Conservation (phyloP, 2,797 vertebrate species). For the Pseudomugil tenellus region DNA sequence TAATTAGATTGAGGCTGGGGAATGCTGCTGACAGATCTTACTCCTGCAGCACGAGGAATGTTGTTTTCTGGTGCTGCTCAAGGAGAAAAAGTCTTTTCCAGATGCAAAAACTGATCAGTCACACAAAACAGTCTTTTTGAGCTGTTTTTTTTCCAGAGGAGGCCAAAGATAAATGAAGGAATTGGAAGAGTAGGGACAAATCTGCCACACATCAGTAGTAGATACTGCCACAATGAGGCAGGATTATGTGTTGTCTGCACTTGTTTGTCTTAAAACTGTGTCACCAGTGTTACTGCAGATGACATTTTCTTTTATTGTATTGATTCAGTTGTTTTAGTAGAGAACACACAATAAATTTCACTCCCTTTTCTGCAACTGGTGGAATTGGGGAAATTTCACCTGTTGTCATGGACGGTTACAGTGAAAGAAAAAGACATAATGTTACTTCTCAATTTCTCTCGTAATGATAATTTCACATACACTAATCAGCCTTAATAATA, state of each 20-base stretch:
- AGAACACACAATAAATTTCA: too few species aligned
- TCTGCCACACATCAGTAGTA: not conserved
- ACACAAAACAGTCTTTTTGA: not conserved
- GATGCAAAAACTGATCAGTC: not conserved
- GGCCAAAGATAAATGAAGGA: not conserved
- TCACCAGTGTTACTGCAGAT: too few species aligned
- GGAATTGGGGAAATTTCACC: too few species aligned
- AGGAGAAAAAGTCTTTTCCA: not conserved
- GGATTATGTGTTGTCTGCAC: not conserved
- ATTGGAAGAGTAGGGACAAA: not conserved
- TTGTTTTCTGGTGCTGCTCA: not conserved
- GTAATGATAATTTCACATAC: too few species aligned
- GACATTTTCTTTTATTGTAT: too few species aligned
- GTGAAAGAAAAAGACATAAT: too few species aligned
- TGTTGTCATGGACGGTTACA: too few species aligned
- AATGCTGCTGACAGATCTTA: conserved; percentile 19
- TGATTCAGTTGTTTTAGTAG: too few species aligned
- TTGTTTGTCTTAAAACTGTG: not conserved
- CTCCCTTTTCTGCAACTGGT: too few species aligned
- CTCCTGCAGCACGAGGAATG: conserved; percentile 28
- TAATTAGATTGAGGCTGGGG: conserved; percentile 26
- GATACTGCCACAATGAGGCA: not conserved
- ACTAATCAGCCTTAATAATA: too few species aligned
- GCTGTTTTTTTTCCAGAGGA: not conserved
- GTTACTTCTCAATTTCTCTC: too few species aligned